Percentiles rank a stretch among this genome's conserved stretches.
Conservation (phyloP, 2,888 invertebrate genomes). For the Sussaba pulchella region DNA sequence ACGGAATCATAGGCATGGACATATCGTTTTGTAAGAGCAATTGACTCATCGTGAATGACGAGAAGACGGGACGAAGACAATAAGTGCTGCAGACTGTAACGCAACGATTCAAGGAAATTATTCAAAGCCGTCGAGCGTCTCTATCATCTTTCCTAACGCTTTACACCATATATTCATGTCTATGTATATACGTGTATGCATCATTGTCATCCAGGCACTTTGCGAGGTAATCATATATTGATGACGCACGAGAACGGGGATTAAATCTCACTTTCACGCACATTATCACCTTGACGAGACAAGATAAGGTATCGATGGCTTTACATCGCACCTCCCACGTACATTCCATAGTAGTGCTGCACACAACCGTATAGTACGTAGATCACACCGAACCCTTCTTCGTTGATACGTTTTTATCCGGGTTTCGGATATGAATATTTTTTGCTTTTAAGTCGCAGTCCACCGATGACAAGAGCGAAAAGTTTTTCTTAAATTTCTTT, state of each 20-base stretch:
- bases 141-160: slow-evolving; percentile 9
- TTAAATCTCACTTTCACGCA: slow-evolving; percentile 55
- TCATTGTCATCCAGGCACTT: slow-evolving; percentile 31
- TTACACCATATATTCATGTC: neutral
- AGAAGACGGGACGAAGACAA: slow-evolving; percentile 1
- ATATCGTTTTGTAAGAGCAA: neutral
- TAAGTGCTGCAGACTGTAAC: neutral
- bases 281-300: slow-evolving; percentile 55
- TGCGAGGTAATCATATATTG: slow-evolving; percentile 44
- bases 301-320: slow-evolving; percentile 56
- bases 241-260: slow-evolving; percentile 57
- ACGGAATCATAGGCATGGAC: too few relatives aligned
- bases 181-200: too few relatives aligned
- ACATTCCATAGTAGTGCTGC: too few relatives aligned
- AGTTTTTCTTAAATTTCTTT: too few relatives aligned
- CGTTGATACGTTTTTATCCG: neutral
- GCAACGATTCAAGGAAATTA: slow-evolving; percentile 25
- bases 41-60: slow-evolving; percentile 7
- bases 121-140: slow-evolving; percentile 39
- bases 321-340: slow-evolving; percentile 1
- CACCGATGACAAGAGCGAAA: too few relatives aligned
- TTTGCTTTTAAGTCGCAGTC: too few relatives aligned
- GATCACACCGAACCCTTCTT: neutral
- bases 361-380: neutral
- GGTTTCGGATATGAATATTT: too few relatives aligned